A percentile compares a stretch with the other conserved stretches of the same genome.
Evolutionary conservation across 2,888 invertebrate species (phyloP).

Genomic region (Linnaemya tessellans): DNA sequence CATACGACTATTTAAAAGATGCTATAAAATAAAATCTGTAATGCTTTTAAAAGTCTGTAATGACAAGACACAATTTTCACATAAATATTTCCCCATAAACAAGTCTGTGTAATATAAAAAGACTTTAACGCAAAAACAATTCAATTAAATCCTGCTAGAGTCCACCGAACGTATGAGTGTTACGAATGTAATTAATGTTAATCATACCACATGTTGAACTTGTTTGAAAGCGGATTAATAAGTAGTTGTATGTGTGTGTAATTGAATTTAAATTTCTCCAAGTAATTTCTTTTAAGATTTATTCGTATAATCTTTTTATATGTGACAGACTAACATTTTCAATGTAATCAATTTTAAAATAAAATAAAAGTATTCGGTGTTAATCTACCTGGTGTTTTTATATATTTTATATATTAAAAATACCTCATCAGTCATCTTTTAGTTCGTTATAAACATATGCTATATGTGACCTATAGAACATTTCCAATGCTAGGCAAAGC

Average conservation of each 20-base stretch:
- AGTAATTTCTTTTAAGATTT: background rate
- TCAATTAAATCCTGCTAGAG: background rate
- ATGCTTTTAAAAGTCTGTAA: background rate
- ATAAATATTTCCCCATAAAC: background rate
- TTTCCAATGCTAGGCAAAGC: background rate
- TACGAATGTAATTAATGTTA: slow-evolving; percentile 29
- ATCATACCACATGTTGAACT: slow-evolving; percentile 42
- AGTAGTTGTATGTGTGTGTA: background rate
- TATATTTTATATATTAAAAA: background rate
- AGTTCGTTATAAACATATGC: background rate
- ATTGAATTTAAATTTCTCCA: slow-evolving; percentile 3
- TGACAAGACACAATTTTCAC: background rate
- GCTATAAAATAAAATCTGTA: background rate
- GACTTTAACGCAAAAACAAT: background rate
- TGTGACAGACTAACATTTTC: background rate
- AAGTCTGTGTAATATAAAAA: background rate
- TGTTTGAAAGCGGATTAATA: background rate
- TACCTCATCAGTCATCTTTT: slow-evolving; percentile 17
- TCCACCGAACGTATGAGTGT: slow-evolving; percentile 5
- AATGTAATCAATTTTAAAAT: slow-evolving; percentile 3
- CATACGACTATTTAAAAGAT: background rate
- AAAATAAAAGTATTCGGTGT: slow-evolving; percentile 14
- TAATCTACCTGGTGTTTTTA: background rate
- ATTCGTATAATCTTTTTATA: background rate
- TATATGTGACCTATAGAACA: background rate